phyloP scores from a whole-genome alignment of 1,140 invertebrate species.

The Drosophila pectinifera region DNA sequence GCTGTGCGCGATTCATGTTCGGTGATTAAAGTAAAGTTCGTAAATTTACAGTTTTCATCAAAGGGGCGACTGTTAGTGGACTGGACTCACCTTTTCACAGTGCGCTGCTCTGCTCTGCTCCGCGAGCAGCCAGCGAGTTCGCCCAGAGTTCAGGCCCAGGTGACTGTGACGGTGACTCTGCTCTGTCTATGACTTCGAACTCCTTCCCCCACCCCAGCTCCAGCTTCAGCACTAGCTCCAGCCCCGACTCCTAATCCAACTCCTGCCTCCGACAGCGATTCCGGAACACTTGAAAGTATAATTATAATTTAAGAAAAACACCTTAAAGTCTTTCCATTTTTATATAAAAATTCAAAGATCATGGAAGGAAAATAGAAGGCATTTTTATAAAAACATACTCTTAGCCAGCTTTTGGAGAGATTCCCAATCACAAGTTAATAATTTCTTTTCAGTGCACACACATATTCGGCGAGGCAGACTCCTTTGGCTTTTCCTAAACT shows the following conservation, averaged over 20 bases:
- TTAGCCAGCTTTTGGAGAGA: neutral
- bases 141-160: conserved; percentile 75
- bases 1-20: conserved; percentile 85
- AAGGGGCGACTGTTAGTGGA: conserved; percentile 82
- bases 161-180: conserved; percentile 73
- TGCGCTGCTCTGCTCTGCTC: conserved; percentile 46
- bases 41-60: conserved; percentile 85
- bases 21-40: conserved; percentile 85
- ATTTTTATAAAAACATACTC: neutral
- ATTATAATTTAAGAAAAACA: neutral
- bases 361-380: rapidly evolving
- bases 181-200: conserved; percentile 57
- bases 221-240: conserved; percentile 1
- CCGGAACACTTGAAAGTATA: conserved; percentile 2
- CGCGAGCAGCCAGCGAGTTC: conserved; percentile 50
- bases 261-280: conserved; percentile 15
- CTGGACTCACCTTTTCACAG: conserved; percentile 84
- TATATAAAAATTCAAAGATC: neutral
- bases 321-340: no score
- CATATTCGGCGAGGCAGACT: conserved; percentile 46
- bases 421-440: no score
- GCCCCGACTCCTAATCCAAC: conserved; percentile 27
- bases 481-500: conserved; percentile 79
- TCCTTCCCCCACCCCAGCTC: conserved; percentile 14
- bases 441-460: conserved; percentile 27